Percentiles rank a stretch among this genome's conserved stretches.
Conservation (phyloP, 1,140 invertebrate genomes). For the Sycophila sp. region DNA sequence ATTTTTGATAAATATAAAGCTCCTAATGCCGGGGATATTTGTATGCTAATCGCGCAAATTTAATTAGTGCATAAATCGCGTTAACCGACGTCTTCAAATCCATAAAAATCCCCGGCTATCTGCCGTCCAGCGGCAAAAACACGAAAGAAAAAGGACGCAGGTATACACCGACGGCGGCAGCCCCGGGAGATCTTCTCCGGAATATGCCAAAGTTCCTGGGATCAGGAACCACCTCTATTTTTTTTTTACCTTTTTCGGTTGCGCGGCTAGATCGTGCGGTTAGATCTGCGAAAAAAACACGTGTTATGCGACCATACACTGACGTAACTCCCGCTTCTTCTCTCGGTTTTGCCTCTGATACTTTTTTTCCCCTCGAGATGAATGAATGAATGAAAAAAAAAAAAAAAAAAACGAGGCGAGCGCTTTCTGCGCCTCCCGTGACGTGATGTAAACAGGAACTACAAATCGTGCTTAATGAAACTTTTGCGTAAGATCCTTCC, state of each 20-base stretch:
- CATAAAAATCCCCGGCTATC: neutral
- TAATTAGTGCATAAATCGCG: slow-evolving; percentile 33
- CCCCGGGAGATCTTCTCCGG: neutral
- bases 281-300: slow-evolving; percentile 38
- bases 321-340: slow-evolving; percentile 27
- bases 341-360: neutral
- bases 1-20: neutral
- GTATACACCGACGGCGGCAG: slow-evolving; percentile 4
- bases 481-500: no score
- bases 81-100: slow-evolving; percentile 2
- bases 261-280: slow-evolving; percentile 16
- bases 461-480: slow-evolving; percentile 24
- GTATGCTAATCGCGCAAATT: slow-evolving; percentile 5
- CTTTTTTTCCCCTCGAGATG: neutral
- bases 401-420: neutral
- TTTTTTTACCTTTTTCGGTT: slow-evolving; percentile 21
- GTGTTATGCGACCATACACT: slow-evolving; percentile 30
- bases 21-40: slow-evolving; percentile 1
- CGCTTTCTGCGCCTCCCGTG: no score
- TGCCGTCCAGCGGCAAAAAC: neutral
- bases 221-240: neutral
- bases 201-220: slow-evolving; percentile 29
- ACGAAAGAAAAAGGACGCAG: neutral
- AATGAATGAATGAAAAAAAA: slow-evolving; percentile 1
- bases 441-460: slow-evolving; percentile 31